These are phyloP conservation scores for Phenacoccus solenopsis DNA, from an alignment of 1,140 invertebrate genomes.

Conservation along the genomic window DNA sequence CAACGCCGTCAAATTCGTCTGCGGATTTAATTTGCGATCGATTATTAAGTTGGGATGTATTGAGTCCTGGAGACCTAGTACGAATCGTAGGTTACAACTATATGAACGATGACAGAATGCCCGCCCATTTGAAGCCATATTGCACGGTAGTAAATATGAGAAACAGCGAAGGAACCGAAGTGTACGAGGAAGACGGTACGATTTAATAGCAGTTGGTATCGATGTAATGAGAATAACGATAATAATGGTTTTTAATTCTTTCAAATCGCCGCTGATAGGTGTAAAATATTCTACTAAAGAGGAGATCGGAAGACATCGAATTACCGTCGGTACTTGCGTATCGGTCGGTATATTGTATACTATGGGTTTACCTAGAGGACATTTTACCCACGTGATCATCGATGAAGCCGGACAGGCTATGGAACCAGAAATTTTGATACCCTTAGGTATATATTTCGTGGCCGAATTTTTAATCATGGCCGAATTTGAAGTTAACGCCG, in stretches of 20 bases:
- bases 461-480: background rate
- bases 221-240: too few relatives aligned
- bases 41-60: constrained; percentile 42
- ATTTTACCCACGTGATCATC: constrained; percentile 77
- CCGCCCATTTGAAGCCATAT: constrained; percentile 50
- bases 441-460: constrained; percentile 40
- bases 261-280: too few relatives aligned
- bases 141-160: constrained; percentile 39
- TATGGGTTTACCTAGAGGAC: constrained; percentile 49
- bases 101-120: constrained; percentile 42
- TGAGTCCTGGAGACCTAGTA: constrained; percentile 50
- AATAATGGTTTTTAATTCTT: too few relatives aligned
- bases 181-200: background rate
- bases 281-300: constrained; percentile 19
- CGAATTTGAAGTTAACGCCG: too few relatives aligned
- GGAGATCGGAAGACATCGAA: constrained; percentile 52
- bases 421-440: constrained; percentile 75
- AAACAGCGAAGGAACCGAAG: background rate
- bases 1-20: constrained; percentile 77
- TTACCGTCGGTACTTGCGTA: constrained; percentile 69
- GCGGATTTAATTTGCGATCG: constrained; percentile 63
- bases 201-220: background rate
- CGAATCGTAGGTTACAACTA: constrained; percentile 52
- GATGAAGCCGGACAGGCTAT: constrained; percentile 86
- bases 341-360: constrained; percentile 52